These are phyloP conservation scores for Phocoena sinus DNA, from an alignment of 2,113 vertebrate species.

Conservation along the genomic window DNA sequence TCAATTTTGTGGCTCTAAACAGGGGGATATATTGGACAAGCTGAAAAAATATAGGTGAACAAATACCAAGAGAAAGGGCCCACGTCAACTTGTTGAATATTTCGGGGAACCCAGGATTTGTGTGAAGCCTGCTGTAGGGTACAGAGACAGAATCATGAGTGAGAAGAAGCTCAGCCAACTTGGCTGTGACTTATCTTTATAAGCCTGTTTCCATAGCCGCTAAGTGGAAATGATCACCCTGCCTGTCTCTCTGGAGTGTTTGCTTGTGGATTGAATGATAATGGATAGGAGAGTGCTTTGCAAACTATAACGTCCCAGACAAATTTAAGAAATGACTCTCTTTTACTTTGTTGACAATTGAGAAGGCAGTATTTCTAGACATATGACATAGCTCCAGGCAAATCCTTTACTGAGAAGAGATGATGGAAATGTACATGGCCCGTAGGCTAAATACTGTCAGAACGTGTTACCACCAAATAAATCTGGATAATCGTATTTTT, in stretches of 20 bases:
- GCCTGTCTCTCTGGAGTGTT: slow-evolving; percentile 18
- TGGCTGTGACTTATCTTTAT: background rate
- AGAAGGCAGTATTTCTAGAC: slow-evolving; percentile 58
- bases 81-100: background rate
- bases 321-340: slow-evolving; percentile 49
- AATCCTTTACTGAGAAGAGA: slow-evolving; percentile 10
- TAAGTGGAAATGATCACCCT: slow-evolving; percentile 25
- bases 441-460: slow-evolving; percentile 64
- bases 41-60: background rate
- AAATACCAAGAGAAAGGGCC: background rate
- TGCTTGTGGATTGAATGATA: slow-evolving; percentile 44
- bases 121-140: background rate
- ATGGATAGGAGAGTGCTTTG: background rate
- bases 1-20: background rate
- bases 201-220: slow-evolving; percentile 20
- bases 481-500: slow-evolving; percentile 56
- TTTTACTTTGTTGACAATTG: slow-evolving; percentile 29
- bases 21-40: background rate
- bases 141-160: background rate
- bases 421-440: slow-evolving; percentile 52
- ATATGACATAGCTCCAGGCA: slow-evolving; percentile 43
- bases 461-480: slow-evolving; percentile 50
- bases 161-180: background rate
- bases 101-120: background rate
- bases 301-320: slow-evolving; percentile 27